Conservation (phyloP, 2,797 vertebrate species). For the Craterocephalus amniculus region DNA sequence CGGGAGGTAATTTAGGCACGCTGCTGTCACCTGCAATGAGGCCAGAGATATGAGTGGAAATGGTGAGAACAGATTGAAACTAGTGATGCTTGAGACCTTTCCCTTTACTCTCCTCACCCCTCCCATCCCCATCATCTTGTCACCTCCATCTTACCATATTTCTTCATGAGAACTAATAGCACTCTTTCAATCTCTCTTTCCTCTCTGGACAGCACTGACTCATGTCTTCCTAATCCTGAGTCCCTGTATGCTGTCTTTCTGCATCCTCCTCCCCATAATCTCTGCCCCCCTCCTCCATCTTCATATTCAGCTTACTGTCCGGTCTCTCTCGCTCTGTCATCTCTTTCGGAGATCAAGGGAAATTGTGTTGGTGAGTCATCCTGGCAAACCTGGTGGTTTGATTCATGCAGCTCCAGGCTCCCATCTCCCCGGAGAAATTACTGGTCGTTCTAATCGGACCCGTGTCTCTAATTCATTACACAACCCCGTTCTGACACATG, state of each 20-base stretch:
- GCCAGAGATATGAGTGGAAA: constrained; percentile 64
- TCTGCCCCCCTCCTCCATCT: neutral
- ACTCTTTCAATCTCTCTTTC: constrained; percentile 42
- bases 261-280: constrained; percentile 4
- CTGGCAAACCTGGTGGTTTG: constrained; percentile 70
- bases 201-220: constrained; percentile 21
- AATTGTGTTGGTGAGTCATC: constrained; percentile 74
- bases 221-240: constrained; percentile 3
- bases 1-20: constrained; percentile 85
- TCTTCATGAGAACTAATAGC: constrained; percentile 61
- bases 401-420: constrained; percentile 78
- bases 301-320: constrained; percentile 33
- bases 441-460: constrained; percentile 87
- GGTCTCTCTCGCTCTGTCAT: constrained; percentile 31
- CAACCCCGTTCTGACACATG: constrained; percentile 71
- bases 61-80: constrained; percentile 68
- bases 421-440: constrained; percentile 87
- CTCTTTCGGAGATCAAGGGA: constrained; percentile 34
- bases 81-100: constrained; percentile 73
- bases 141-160: constrained; percentile 58
- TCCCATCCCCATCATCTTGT: constrained; percentile 45
- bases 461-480: constrained; percentile 87
- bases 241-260: constrained; percentile 6
- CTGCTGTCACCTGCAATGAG: constrained; percentile 80
- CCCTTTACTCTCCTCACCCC: constrained; percentile 36